phyloP scores from a whole-genome alignment of 2,113 vertebrate genomes.

The Macaca fascicularis region DNA sequence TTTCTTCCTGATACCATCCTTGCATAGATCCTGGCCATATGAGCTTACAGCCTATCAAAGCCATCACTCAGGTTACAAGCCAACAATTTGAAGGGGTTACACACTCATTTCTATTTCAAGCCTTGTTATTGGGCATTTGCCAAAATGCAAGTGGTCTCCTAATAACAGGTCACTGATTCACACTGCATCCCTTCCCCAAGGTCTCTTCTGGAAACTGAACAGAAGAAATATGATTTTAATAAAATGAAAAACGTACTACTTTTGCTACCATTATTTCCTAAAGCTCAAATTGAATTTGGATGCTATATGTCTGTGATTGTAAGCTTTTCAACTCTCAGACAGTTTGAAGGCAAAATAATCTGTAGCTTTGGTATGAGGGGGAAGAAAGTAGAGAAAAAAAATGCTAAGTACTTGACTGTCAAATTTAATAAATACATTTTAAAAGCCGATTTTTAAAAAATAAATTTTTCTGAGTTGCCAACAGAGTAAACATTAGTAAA shows the following conservation, averaged over 20 bases:
- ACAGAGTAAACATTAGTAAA: constrained; percentile 1
- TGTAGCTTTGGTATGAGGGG: not conserved
- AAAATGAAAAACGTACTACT: not conserved
- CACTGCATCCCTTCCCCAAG: not conserved
- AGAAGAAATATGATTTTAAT: not conserved
- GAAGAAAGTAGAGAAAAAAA: not conserved
- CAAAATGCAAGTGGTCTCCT: not conserved
- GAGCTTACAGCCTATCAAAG: not conserved
- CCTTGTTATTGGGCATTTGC: not conserved
- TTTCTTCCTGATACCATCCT: not conserved
- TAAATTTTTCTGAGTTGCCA: not conserved
- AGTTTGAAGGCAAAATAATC: not conserved
- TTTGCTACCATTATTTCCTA: not conserved
- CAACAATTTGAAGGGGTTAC: not conserved
- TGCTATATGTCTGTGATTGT: not conserved
- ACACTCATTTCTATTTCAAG: not conserved
- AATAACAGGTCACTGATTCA: not conserved
- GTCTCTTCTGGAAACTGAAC: not conserved
- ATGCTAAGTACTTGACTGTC: not conserved
- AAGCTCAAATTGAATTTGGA: not conserved
- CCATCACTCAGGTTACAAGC: not conserved
- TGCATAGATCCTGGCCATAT: not conserved
- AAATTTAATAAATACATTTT: not conserved
- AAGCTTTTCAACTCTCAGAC: not conserved
- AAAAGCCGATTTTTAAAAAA: constrained; percentile 4